Base-by-base conservation (phyloP, 2,797 vertebrate species). In the Acropternis orthonyx region DNA sequence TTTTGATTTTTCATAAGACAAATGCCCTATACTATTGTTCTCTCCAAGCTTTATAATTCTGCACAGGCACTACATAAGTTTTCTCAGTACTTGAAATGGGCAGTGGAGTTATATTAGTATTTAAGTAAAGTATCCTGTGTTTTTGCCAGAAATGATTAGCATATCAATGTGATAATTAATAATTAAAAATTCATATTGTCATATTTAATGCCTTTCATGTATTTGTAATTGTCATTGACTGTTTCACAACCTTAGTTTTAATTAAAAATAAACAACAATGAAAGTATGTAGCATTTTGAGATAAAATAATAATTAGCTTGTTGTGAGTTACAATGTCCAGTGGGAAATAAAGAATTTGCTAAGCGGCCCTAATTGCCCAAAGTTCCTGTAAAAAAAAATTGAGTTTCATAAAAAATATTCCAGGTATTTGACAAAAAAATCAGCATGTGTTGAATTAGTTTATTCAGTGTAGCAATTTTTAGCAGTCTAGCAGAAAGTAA, bases 231-330 rank as follows among this genome's bases (percentile, higher is more conserved):
- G 65, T 49, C 68, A 56, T 61, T 89, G 59, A 82, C 55, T 89
- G 18, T 85, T 93, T 92, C 56, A 89, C 15, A n/a, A 88, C 27
- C 69, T 93, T 77, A 67, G 12, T 71, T 92, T 91, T 94, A 95
- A 97, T 93, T 95, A 89, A 94, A 92, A 95, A 89, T 72, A 89
- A 95, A 88, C 39, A 88, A 75, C 54, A 90, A 66, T 76, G 48
- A 21, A 93, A 86, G 37, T 49, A 63, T 76, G 52, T 36, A 86
- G 9, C 3, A 4, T 55, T 94, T 91, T 88, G 55, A 79, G 86
- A 82, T 94, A 92, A 93, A 95, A 97, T 87, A 85, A 87, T 94
- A 84, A 93, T 94, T 86, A 49, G 32, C 69, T 94, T 95, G 27
- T 92, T 95, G 79, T 32, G 59, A 95, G 82, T 92, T 85, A 74